Evolutionary conservation across 2,113 vertebrate species (phyloP), one percentile per base, ranked within the genome.

Genomic region (Aix galericulata): DNA sequence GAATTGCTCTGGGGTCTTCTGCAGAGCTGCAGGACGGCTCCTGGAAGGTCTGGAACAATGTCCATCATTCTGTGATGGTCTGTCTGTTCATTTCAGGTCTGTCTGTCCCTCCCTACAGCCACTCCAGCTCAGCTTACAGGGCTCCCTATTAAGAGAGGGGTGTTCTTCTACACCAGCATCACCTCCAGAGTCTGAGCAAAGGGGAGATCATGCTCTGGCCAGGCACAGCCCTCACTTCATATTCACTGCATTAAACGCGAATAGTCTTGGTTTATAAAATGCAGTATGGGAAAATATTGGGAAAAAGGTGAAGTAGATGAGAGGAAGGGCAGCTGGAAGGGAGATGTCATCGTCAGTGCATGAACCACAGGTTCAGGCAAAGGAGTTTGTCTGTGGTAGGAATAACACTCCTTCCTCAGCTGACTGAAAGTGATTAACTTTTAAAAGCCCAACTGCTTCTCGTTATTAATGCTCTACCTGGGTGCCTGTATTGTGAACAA

Each of bases 271-370:
- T 72, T 62, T 75, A 11, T 26, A 50, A 48, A 42, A 20, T 5
- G 2, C 11, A 17, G 32, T 12, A 5, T 59, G 40, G 60, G 34
- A 40, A 68, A 48, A 44, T 4, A 20, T 4, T 23, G 53, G 66
- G 29, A 23, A 26, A 62, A 80, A 91, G 66, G 66, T 71, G 84
- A 85, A 50, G 66, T 1, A 44, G 68, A 80, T 86, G 22, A 15
- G 44, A 82, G 74, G 73, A 87, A 82, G 86, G 94, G 60, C 59
- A 80, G 87, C 34, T 48, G 87, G 71, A 50, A 93, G 81, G 22
- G 56, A n/a, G 46, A 55, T 85, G 68, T 87, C 87, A 62, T 4
- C 48, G 40, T 32, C 91, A 82, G 84, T 4, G 1, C 64, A 26
- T 88, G 87, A 95, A 72, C 69, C 96, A 91, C 72, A 74, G 59